A percentile compares a stretch with the other conserved stretches of the same genome.
phyloP scores from a whole-genome alignment of 2,888 invertebrate genomes.

The Phyto melanocephala region DNA sequence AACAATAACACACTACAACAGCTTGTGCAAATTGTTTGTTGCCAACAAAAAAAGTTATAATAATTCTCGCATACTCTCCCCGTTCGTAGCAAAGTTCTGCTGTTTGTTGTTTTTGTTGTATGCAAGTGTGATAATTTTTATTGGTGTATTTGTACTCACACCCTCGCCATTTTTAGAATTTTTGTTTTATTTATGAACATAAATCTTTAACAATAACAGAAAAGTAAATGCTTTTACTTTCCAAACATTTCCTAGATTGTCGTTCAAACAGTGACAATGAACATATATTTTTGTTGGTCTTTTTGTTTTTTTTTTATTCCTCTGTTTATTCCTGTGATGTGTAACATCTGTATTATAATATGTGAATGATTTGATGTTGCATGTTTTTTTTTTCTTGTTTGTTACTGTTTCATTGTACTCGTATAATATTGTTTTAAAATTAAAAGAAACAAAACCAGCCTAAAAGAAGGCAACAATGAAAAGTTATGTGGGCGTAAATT shows the following conservation, averaged over 20 bases:
- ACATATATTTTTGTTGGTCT: constrained; percentile 9
- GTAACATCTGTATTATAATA: constrained; percentile 63
- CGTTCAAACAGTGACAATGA: constrained; percentile 41
- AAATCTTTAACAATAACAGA: constrained; percentile 45
- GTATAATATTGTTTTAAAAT: neutral
- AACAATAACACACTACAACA: constrained; percentile 71
- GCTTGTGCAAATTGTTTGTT: constrained; percentile 52
- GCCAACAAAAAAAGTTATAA: constrained; percentile 5
- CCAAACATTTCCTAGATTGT: constrained; percentile 33
- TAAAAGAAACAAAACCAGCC: constrained; percentile 13
- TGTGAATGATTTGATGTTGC: constrained; percentile 59
- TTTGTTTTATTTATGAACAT: constrained; percentile 52
- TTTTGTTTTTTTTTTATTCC: neutral
- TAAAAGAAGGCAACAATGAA: constrained; percentile 37
- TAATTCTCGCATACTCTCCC: neutral
- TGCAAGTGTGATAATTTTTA: constrained; percentile 59
- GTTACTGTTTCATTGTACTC: no score
- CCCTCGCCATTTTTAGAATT: neutral
- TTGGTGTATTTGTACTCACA: constrained; percentile 25
- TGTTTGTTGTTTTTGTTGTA: neutral
- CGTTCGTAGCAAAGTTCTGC: neutral
- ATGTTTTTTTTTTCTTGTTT: neutral
- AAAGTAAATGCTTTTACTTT: constrained; percentile 8
- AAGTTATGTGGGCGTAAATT: constrained; percentile 61
- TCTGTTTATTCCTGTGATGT: constrained; percentile 24